phyloP scores from a whole-genome alignment of 1,140 invertebrate species.

The Drosophila micromelanica region DNA sequence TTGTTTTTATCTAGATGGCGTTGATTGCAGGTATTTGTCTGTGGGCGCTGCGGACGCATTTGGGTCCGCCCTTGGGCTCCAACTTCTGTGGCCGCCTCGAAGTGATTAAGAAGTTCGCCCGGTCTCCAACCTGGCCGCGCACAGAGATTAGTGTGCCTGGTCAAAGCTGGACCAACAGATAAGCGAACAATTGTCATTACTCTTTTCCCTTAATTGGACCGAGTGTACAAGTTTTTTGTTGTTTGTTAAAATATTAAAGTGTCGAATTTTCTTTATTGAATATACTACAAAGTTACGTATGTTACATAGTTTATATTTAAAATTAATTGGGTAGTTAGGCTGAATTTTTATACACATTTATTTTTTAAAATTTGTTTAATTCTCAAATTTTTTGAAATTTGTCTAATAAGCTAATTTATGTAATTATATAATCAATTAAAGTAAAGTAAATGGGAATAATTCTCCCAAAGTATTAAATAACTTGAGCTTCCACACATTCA shows the following conservation, averaged over 20 bases:
- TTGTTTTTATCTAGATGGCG: conserved; percentile 79
- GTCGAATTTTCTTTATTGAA: background rate
- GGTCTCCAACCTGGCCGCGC: background rate
- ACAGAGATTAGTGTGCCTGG: conserved; percentile 21
- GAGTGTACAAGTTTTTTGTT: background rate
- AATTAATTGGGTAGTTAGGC: no score
- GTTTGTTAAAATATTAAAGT: background rate
- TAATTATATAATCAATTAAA: no score
- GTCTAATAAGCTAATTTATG: no score
- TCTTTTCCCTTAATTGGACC: conserved; percentile 4
- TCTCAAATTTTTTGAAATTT: no score
- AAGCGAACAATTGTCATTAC: conserved; percentile 12
- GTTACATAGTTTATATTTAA: no score
- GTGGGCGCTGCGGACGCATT: conserved; percentile 40
- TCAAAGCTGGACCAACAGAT: conserved; percentile 18
- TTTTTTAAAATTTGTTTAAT: no score
- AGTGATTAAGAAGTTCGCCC: conserved; percentile 47
- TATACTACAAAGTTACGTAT: background rate
- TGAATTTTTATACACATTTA: no score
- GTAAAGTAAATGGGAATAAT: no score
- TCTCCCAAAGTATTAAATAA: no score
- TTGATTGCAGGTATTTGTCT: conserved; percentile 77
- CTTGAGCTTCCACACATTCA: no score
- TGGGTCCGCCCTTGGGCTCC: background rate
- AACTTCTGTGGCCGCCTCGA: conserved; percentile 28